Evolutionary conservation across 2,113 vertebrate species (phyloP).

Genomic region (Jaculus jaculus): DNA sequence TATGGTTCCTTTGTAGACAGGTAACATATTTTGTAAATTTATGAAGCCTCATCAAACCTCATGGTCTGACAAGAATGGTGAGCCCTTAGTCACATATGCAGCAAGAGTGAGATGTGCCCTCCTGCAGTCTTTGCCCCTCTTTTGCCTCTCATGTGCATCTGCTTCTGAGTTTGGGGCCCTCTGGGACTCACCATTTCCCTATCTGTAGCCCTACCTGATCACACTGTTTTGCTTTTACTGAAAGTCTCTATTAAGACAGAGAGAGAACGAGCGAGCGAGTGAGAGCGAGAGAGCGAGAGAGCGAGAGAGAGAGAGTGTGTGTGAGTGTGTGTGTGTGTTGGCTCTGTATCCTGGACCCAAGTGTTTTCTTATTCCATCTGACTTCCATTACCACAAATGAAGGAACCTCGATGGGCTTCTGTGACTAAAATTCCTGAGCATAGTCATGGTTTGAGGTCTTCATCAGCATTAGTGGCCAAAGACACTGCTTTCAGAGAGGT

Average conservation of each 20-base stretch:
- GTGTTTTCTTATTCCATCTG: background rate
- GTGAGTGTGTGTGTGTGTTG: too few relatives aligned
- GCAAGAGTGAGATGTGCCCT: accelerated
- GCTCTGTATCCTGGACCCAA: background rate
- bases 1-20: background rate
- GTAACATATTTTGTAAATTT: background rate
- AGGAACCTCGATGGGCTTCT: background rate
- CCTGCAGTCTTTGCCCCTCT: background rate
- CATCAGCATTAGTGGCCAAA: background rate
- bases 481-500: background rate
- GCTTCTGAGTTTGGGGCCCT: too few relatives aligned
- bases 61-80: background rate
- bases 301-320: too few relatives aligned
- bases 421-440: background rate
- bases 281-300: too few relatives aligned
- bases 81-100: background rate
- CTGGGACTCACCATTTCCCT: background rate
- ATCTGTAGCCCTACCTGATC: background rate
- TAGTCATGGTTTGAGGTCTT: background rate
- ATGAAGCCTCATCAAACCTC: background rate
- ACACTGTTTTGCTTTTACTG: background rate
- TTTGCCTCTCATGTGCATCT: background rate
- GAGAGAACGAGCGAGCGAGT: too few relatives aligned
- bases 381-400: background rate
- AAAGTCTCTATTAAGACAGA: background rate